Percentiles rank a stretch among this genome's conserved stretches.
These are phyloP conservation scores for Mobula birostris DNA, from an alignment of 2,113 vertebrate genomes.

Conservation along the genomic window DNA sequence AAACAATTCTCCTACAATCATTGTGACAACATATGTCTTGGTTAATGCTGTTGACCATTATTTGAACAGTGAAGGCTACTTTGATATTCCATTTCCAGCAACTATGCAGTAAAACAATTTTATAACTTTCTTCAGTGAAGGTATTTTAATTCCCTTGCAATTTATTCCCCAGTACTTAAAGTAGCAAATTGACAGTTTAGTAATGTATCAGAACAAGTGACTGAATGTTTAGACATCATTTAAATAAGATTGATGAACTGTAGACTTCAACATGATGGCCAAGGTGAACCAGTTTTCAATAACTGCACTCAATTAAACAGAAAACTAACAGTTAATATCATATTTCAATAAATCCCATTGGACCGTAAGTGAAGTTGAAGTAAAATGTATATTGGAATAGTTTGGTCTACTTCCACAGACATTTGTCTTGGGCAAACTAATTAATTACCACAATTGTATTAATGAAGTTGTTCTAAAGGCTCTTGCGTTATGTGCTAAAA, in stretches of 20 bases:
- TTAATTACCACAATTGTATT: not conserved
- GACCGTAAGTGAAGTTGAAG: not conserved
- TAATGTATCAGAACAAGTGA: not conserved
- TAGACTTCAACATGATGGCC: not conserved
- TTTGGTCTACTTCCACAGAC: not conserved
- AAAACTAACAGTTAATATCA: not conserved
- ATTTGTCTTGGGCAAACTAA: not conserved
- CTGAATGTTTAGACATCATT: not conserved
- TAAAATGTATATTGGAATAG: not conserved
- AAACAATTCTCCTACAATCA: not conserved
- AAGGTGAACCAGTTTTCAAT: not conserved
- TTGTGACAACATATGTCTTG: not conserved
- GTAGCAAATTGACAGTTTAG: not conserved
- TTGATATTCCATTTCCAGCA: not conserved
- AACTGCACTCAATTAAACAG: not conserved
- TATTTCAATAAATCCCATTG: not conserved
- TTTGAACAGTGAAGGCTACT: not conserved
- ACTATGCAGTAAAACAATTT: not conserved
- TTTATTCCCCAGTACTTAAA: not conserved
- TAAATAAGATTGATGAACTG: not conserved
- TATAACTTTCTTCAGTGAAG: not conserved
- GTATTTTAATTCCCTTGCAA: not conserved
- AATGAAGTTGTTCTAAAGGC: not conserved
- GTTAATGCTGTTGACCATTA: not conserved
- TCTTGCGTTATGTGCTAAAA: not conserved